Conservation (phyloP, 2,888 invertebrate species). For the Mimumesa dahlbomi region DNA sequence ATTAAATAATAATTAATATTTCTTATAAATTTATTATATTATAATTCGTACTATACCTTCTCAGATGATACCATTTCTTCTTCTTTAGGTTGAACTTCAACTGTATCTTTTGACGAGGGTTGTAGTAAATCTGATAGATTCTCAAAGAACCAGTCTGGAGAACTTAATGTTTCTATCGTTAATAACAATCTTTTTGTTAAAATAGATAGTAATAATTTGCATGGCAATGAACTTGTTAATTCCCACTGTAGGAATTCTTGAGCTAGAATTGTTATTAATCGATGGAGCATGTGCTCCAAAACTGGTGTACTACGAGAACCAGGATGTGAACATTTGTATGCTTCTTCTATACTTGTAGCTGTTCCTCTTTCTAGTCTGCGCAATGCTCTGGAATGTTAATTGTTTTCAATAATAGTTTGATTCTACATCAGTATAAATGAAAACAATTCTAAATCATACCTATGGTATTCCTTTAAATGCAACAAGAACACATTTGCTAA, state of each 20-base stretch:
- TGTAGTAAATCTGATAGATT: conserved; percentile 62
- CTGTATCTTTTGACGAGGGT: conserved; percentile 26
- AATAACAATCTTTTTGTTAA: conserved; percentile 83
- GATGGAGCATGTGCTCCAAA: conserved; percentile 83
- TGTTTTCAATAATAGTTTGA: not conserved
- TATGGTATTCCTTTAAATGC: conserved; percentile 85
- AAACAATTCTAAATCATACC: conserved; percentile 68
- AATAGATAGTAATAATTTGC: conserved; percentile 84
- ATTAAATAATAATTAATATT: conserved; percentile 25
- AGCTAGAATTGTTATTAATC: conserved; percentile 82
- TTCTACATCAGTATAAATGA: too few relatives aligned
- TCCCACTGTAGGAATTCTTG: conserved; percentile 86
- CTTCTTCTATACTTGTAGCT: conserved; percentile 69
- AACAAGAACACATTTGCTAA: conserved; percentile 82
- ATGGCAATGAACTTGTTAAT: conserved; percentile 85
- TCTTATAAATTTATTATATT: too few relatives aligned
- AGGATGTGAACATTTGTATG: conserved; percentile 74
- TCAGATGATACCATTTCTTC: conserved; percentile 30
- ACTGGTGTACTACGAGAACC: conserved; percentile 73
- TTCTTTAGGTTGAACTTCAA: conserved; percentile 8
- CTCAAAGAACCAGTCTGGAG: conserved; percentile 69
- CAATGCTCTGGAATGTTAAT: conserved; percentile 61
- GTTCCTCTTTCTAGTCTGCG: conserved; percentile 72
- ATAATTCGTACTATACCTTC: conserved; percentile 31
- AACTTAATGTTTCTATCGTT: conserved; percentile 66